phyloP scores from a whole-genome alignment of 2,888 invertebrate genomes.

The Chrysolina haemoptera region DNA sequence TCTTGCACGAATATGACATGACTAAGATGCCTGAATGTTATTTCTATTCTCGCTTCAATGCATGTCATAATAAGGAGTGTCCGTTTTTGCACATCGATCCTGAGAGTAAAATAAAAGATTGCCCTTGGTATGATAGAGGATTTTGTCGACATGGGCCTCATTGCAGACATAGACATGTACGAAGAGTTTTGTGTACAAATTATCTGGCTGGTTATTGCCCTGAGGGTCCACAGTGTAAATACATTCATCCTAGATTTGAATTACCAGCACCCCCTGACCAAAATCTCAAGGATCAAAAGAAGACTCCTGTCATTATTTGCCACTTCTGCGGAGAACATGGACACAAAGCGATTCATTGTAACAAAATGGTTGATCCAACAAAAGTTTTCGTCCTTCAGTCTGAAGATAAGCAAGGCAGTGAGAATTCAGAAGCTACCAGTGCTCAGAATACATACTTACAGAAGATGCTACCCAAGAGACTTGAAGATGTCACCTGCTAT shows the following conservation, averaged over 20 bases:
- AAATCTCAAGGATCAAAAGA: slow-evolving; percentile 85
- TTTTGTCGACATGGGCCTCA: slow-evolving; percentile 98
- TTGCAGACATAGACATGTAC: slow-evolving; percentile 95
- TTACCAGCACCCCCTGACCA: slow-evolving; percentile 91
- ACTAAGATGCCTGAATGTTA: slow-evolving; percentile 99
- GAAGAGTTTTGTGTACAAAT: slow-evolving; percentile 95
- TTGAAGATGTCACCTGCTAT: slow-evolving; percentile 98
- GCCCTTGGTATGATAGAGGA: slow-evolving; percentile 97
- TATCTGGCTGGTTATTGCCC: slow-evolving; percentile 97
- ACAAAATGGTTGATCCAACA: slow-evolving; percentile 79
- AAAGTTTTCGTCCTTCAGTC: slow-evolving; percentile 53
- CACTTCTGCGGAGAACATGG: slow-evolving; percentile 98
- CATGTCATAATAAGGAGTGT: slow-evolving; percentile 99
- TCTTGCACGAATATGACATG: slow-evolving; percentile 99
- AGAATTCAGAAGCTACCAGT: slow-evolving; percentile 39
- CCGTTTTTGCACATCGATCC: slow-evolving; percentile 99
- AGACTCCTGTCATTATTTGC: slow-evolving; percentile 88
- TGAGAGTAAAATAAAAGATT: slow-evolving; percentile 98
- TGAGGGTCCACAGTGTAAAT: slow-evolving; percentile 94
- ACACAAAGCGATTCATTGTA: slow-evolving; percentile 95
- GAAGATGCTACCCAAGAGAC: slow-evolving; percentile 80
- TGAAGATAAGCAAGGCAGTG: slow-evolving; percentile 51
- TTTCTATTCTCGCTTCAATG: slow-evolving; percentile 99
- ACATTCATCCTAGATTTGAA: slow-evolving; percentile 97
- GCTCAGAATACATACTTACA: slow-evolving; percentile 60